Evolutionary conservation across 2,113 vertebrate genomes (phyloP).

Genomic region (Syrmaticus mikado): DNA sequence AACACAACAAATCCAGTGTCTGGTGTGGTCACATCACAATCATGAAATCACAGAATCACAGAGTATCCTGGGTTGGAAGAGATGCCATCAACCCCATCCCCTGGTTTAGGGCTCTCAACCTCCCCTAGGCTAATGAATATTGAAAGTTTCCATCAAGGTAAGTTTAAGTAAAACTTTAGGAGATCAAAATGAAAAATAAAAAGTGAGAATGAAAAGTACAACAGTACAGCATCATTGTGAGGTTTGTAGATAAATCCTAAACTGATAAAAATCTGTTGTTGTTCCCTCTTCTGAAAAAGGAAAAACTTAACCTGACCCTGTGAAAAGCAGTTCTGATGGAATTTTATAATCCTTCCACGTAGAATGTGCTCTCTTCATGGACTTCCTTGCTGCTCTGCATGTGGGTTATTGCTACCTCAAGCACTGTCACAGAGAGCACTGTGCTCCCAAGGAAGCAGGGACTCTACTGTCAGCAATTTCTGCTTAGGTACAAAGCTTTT

Average conservation of each 20-base stretch:
- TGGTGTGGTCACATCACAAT: not conserved
- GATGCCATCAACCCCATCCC: not conserved
- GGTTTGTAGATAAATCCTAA: not conserved
- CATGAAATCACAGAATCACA: not conserved
- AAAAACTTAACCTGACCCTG: not conserved
- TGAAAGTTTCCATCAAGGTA: not conserved
- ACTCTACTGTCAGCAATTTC: not conserved
- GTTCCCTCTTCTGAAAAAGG: not conserved
- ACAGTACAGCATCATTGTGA: not conserved
- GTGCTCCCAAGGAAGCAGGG: not conserved
- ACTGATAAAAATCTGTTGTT: not conserved
- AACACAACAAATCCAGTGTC: not conserved
- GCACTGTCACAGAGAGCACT: not conserved
- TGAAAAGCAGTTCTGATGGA: not conserved
- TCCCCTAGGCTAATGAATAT: not conserved
- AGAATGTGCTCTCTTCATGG: not conserved
- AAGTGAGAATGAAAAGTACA: not conserved
- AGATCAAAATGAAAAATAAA: not conserved
- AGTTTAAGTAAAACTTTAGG: not conserved
- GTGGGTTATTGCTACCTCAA: accelerated
- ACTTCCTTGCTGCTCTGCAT: not conserved
- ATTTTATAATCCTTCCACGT: not conserved
- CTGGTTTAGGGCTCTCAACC: not conserved
- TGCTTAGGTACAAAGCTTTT: not conserved
- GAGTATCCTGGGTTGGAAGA: not conserved